Conservation (phyloP, 2,888 invertebrate species). For the Silvanus unidentatus region DNA sequence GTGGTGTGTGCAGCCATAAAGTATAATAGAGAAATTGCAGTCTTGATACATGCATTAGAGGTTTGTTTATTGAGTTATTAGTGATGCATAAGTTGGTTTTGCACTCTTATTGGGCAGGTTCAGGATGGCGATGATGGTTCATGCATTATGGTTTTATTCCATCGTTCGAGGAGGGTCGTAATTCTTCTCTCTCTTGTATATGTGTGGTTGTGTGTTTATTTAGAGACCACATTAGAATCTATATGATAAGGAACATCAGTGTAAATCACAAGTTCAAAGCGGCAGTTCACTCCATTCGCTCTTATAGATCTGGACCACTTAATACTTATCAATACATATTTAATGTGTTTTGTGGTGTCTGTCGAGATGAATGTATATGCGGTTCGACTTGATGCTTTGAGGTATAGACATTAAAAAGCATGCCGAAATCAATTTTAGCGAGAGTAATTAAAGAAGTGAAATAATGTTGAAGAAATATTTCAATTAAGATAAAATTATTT, state of each 20-base stretch:
- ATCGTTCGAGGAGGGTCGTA: slow-evolving; percentile 13
- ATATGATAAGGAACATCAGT: slow-evolving; percentile 39
- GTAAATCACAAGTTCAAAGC: slow-evolving; percentile 40
- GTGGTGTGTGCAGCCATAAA: slow-evolving; percentile 9
- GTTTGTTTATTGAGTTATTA: slow-evolving; percentile 11
- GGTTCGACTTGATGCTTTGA: too few species aligned
- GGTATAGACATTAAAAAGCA: too few species aligned
- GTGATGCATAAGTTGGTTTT: slow-evolving; percentile 9
- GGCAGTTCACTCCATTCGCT: slow-evolving; percentile 19
- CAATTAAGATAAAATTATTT: too few species aligned
- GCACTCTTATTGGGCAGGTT: slow-evolving; percentile 11
- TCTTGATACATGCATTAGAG: slow-evolving; percentile 10
- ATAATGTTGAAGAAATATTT: too few species aligned
- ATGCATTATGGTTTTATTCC: slow-evolving; percentile 12
- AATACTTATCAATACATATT: slow-evolving; percentile 21
- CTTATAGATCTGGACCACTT: slow-evolving; percentile 22
- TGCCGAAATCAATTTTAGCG: too few species aligned
- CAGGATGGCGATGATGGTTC: too few species aligned
- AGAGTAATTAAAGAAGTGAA: too few species aligned
- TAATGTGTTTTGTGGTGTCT: background rate
- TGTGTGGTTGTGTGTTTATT: slow-evolving; percentile 16
- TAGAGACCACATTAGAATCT: slow-evolving; percentile 37
- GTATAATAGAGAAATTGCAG: slow-evolving; percentile 14
- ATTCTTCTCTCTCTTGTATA: slow-evolving; percentile 5
- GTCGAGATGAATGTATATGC: too few species aligned